phyloP scores from a whole-genome alignment of 2,113 vertebrate species.

The Ifrita kowaldi region DNA sequence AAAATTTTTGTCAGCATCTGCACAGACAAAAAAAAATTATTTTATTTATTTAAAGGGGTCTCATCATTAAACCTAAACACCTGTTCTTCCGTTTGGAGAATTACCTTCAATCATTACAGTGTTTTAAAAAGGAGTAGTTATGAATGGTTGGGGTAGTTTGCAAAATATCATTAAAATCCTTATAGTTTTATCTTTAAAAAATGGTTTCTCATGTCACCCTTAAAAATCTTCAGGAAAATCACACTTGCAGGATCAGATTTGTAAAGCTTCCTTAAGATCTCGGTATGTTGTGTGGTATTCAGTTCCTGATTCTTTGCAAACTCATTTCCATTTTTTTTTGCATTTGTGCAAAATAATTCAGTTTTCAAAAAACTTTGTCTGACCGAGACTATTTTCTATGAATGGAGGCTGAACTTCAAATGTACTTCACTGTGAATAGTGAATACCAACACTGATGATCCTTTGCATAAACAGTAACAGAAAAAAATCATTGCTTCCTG shows the following conservation, averaged over 20 bases:
- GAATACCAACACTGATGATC: neutral
- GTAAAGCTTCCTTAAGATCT: neutral
- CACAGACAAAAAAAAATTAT: neutral
- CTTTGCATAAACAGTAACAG: neutral
- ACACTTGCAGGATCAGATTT: neutral
- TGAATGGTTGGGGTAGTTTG: neutral
- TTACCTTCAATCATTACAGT: neutral
- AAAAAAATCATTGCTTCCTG: neutral
- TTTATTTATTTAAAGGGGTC: neutral
- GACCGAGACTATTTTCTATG: neutral
- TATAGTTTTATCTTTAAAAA: neutral
- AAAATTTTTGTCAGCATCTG: neutral
- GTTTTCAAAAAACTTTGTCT: neutral
- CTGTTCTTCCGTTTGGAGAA: neutral
- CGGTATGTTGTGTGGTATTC: neutral
- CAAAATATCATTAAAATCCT: neutral
- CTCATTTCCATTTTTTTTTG: neutral
- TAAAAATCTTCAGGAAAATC: neutral
- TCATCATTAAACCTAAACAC: neutral
- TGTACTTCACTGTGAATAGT: neutral
- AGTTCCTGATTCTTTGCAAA: neutral
- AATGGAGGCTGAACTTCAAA: neutral
- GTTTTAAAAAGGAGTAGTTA: neutral
- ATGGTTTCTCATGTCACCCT: neutral
- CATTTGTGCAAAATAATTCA: neutral